Base-by-base conservation (phyloP, 1,140 invertebrate genomes). In the Aphidius ervi region DNA sequence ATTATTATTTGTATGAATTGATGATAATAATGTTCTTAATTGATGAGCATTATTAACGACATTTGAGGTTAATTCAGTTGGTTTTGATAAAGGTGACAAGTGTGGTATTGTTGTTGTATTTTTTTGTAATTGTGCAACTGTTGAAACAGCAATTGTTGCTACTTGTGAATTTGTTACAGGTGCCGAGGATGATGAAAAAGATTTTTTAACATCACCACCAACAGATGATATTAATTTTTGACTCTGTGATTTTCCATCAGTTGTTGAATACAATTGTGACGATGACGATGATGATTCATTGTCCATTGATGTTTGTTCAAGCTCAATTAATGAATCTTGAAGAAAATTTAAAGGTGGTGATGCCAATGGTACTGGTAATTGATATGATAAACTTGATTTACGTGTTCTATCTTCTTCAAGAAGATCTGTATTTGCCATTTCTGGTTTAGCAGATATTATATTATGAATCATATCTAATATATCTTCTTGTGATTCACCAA, bases 1-100 rank as follows among this genome's bases (percentile, higher is more conserved):
- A 31, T 72, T 65, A 42, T 77, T 66, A 60, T 76, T 79, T 0
- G 70, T 68, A 37, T 79, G 76, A 37, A 79, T 50, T 4, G 77
- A 80, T 1, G 78, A 80, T 1, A 80, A 47, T 9, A 80, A 61
- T 8, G 70, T 85, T 9, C 86, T 73, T 46, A 88, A 63, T 66
- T 88, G 87, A 70, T 88, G 85, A 3, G 86, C 87, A 0, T 85
- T 86, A 67, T 86, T 88, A 0, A 83, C 86, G 65, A 88, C 86
- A 59, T 88, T 88, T 3, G 85, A 85, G 5, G 86, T 87, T 10
- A 89, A 73, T 65, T 89, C 87, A 0, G 85, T 83, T 0, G 87
- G 87, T 71, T 88, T 86, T 0, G 87, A 88, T 2, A 89, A 65
- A 0, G 87, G 87, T 1, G 87, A 88, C 5, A 88, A 71, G 70